These are phyloP conservation scores for Periophthalmus modestus DNA, from an alignment of 2,113 vertebrate genomes.

Conservation along the genomic window DNA sequence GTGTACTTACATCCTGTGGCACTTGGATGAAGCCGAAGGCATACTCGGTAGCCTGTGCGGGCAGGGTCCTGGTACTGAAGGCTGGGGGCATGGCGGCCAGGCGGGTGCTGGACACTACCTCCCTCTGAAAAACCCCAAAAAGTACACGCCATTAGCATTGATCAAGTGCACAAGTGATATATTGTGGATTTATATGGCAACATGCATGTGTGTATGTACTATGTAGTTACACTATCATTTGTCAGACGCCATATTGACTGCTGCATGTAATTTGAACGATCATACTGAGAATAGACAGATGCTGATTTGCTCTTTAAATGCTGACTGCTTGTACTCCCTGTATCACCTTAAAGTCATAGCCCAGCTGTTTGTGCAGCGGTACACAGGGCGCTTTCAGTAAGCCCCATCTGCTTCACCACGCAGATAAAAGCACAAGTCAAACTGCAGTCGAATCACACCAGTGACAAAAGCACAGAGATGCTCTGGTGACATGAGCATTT, in stretches of 20 bases:
- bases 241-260: not conserved
- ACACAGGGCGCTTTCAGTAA: constrained; percentile 14
- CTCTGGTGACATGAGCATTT: constrained; percentile 1
- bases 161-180: not conserved
- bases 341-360: constrained; percentile 40
- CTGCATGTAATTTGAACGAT: constrained; percentile 9
- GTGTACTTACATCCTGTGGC: constrained; percentile 88
- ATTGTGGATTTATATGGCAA: not conserved
- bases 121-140: constrained; percentile 77
- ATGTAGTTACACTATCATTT: not conserved
- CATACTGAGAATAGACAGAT: constrained; percentile 23
- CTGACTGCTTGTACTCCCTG: constrained; percentile 14
- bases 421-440: constrained; percentile 11
- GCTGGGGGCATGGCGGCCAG: constrained; percentile 85
- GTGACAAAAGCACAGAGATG: constrained; percentile 3
- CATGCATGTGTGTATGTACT: not conserved
- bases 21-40: constrained; percentile 90
- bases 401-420: constrained; percentile 44
- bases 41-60: constrained; percentile 90
- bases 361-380: constrained; percentile 45
- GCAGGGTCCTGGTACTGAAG: constrained; percentile 85
- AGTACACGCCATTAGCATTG: not conserved
- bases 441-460: constrained; percentile 3
- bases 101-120: constrained; percentile 83
- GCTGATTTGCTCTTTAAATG: constrained; percentile 35